Percentiles rank a stretch among this genome's conserved stretches.
Conservation (phyloP, 2,888 invertebrate species). For the Harpagoxenus sublaevis region DNA sequence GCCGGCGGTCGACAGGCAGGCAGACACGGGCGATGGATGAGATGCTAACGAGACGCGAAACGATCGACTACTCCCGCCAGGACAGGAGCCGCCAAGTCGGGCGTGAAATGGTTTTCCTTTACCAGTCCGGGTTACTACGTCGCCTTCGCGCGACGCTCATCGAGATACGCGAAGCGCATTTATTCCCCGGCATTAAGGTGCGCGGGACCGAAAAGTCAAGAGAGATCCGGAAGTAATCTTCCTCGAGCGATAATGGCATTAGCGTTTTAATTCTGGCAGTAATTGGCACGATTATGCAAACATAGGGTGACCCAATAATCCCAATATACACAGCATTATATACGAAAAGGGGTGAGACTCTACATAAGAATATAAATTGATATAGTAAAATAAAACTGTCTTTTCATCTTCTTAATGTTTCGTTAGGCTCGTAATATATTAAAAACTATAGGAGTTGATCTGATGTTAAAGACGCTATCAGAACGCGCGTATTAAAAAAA, state of each 20-base stretch:
- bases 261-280: background rate
- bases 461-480: background rate
- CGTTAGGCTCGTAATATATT: background rate
- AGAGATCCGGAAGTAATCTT: slow-evolving; percentile 9
- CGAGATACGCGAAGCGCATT: slow-evolving; percentile 61
- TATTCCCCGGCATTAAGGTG: slow-evolving; percentile 40
- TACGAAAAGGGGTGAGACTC: background rate
- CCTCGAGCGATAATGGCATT: background rate
- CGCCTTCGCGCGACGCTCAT: slow-evolving; percentile 49
- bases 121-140: slow-evolving; percentile 61
- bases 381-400: background rate
- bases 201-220: background rate
- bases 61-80: slow-evolving; percentile 77
- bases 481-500: background rate
- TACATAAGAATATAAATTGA: background rate
- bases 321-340: background rate
- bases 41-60: slow-evolving; percentile 82
- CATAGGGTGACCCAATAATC: too few species aligned
- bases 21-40: slow-evolving; percentile 78
- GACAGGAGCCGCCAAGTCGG: slow-evolving; percentile 74
- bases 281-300: background rate
- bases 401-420: background rate
- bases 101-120: slow-evolving; percentile 82
- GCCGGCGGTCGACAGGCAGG: slow-evolving; percentile 66
- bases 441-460: background rate